Evolutionary conservation across 2,888 invertebrate species (phyloP), one percentile per base, ranked within the genome.

Genomic region (Cheilosia variabilis): DNA sequence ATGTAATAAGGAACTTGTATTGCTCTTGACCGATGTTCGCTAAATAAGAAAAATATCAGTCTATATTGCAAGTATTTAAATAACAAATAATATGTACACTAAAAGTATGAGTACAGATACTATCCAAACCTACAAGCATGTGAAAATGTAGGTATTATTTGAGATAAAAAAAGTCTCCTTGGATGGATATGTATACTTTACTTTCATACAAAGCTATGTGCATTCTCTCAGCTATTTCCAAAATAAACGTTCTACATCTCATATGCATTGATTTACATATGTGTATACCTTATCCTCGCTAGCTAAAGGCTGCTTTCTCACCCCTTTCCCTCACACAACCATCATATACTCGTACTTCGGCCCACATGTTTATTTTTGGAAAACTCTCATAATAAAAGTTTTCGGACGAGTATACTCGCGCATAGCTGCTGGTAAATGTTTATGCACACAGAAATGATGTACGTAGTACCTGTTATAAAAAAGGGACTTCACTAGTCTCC

Each of bases 331-430:
- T 37, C 62, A 45, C 41, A n/a, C 43, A 66, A 66, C 50, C 37
- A 66, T 31, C 76, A 62, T 53, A 60, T 47, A 55, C 17, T 7
- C 37, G 37, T 50, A 43, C 37, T 15, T 68, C 43, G 17, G 62
- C 62, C 69, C 73, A 69, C 81, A 82, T 81, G 77, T 69, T 81
- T 87, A 87, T 87, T 87, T 87, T 77, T 82, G 78, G 87, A 73
- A 73, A 81, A 58, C 55, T 81, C 77, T 72, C 77, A 76, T 34
- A 63, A 75, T 53, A 80, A 69, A 47, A 52, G 37, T 60, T 77
- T 69, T 69, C 27, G 47, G 27, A 17, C 15, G 52, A 76, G 58
- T 58, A 76, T 58, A 60, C 58, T 41, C 47, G 55, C 47, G 27
- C 55, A 69, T 57, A 34, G 52, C 27, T 53, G 5, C 31, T 6